A percentile compares a stretch with the other conserved stretches of the same genome.
Evolutionary conservation across 2,888 invertebrate genomes (phyloP).

Genomic region (Marasmarcha lunaedactyla): DNA sequence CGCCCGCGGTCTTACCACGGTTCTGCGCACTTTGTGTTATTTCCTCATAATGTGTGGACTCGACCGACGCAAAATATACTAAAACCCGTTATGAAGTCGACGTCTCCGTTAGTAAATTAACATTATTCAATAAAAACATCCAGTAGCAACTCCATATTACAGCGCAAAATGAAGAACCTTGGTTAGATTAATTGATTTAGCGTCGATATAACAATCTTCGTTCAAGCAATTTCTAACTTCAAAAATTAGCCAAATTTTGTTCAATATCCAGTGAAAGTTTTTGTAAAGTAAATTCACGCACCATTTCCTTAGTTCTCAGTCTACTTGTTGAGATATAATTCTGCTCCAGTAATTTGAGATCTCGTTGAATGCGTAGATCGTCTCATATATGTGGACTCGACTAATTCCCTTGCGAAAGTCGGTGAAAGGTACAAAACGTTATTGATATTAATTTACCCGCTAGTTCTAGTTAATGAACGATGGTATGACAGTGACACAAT

Average conservation of each 20-base stretch:
- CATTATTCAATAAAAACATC: neutral
- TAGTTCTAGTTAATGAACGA: neutral
- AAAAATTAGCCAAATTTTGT: no score
- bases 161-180: no score
- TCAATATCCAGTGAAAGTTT: constrained; percentile 34
- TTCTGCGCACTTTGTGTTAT: no score
- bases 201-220: no score
- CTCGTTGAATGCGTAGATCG: constrained; percentile 37
- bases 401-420: constrained; percentile 34
- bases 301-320: constrained; percentile 57
- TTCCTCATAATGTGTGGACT: no score
- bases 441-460: constrained; percentile 18
- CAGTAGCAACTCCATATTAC: no score
- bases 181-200: no score
- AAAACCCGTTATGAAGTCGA: neutral
- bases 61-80: no score
- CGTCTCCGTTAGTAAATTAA: neutral
- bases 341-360: constrained; percentile 51
- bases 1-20: no score
- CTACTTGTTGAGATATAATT: constrained; percentile 51
- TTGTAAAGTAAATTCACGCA: constrained; percentile 32
- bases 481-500: neutral
- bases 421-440: constrained; percentile 40
- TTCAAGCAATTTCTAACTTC: no score
- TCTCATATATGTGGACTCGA: constrained; percentile 46